phyloP scores from a whole-genome alignment of 2,888 invertebrate genomes.

The Anodontia alba region DNA sequence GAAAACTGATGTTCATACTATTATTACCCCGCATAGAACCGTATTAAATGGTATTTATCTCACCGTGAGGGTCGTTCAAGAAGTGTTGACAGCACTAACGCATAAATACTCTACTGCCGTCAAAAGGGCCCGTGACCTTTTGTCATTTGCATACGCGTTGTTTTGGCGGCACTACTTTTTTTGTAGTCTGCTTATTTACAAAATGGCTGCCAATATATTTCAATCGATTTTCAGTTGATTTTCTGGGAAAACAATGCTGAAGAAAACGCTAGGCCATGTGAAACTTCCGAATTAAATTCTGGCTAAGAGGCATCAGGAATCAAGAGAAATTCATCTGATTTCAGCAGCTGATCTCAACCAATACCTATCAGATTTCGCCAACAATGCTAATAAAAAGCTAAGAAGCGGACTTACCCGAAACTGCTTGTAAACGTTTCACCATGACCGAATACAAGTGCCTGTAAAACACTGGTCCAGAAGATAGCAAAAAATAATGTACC shows the following conservation, averaged over 20 bases:
- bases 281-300: neutral
- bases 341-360: neutral
- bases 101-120: no score
- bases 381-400: neutral
- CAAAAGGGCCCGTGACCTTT: neutral
- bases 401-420: neutral
- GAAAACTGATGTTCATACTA: no score
- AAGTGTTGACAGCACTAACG: no score
- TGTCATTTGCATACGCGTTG: neutral
- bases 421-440: neutral
- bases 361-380: neutral
- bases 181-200: neutral
- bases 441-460: constrained; percentile 25
- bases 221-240: neutral
- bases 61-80: no score
- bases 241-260: neutral
- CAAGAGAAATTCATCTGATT: neutral
- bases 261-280: neutral
- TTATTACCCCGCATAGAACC: no score
- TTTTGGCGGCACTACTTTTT: neutral
- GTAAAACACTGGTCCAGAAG: constrained; percentile 32
- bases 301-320: neutral
- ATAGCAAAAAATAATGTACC: constrained; percentile 31
- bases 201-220: neutral
- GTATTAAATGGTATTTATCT: no score